Percentiles rank a stretch among this genome's conserved stretches.
phyloP scores from a whole-genome alignment of 2,113 vertebrate species.

The Syrmaticus mikado region DNA sequence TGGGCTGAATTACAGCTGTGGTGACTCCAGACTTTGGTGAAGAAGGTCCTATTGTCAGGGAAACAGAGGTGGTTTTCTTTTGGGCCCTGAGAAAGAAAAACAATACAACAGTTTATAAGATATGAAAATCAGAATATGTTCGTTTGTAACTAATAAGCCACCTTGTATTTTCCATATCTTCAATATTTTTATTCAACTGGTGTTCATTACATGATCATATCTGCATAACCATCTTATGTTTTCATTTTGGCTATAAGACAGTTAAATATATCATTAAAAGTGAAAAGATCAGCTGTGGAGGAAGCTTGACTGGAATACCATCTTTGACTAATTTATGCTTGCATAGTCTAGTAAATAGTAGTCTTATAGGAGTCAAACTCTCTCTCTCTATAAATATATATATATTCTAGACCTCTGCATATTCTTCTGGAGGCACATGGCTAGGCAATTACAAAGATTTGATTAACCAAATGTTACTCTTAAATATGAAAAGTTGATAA shows the following conservation, averaged over 20 bases:
- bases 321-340: background rate
- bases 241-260: background rate
- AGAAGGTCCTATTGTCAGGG: conserved; percentile 92
- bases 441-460: background rate
- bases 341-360: background rate
- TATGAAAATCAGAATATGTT: background rate
- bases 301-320: background rate
- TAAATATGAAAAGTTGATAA: background rate
- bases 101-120: background rate
- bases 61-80: conserved; percentile 95
- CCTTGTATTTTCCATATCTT: background rate
- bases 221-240: background rate
- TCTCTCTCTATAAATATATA: no score
- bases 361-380: background rate
- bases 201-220: background rate
- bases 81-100: conserved; percentile 81
- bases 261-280: background rate
- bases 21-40: conserved; percentile 89
- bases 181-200: background rate
- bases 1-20: conserved; percentile 90
- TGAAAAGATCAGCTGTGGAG: background rate
- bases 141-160: accelerated
- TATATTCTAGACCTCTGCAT: background rate
- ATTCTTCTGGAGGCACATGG: background rate
- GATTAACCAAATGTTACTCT: background rate